Evolutionary conservation across 1,140 invertebrate species (phyloP), one percentile per base, ranked within the genome.

Genomic region (Drusus annulatus): DNA sequence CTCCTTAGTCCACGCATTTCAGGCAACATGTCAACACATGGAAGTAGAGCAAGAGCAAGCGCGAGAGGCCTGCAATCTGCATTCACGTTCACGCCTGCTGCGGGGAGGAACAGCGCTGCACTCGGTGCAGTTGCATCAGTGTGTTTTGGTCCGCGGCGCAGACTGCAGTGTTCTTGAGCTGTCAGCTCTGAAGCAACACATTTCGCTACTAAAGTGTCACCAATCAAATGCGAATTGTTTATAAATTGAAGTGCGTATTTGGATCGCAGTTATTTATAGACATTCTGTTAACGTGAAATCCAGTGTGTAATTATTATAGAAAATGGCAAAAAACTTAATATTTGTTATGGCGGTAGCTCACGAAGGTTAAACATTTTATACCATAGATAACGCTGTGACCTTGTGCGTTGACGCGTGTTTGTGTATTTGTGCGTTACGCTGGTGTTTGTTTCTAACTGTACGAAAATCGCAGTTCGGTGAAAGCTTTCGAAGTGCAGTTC

Each of bases 331-430:
- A 8, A 45, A 45, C 36, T 36, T 36, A 45, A 45, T 45, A 45
- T 17, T n/a, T n/a, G n/a, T n/a, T 68, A 63, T 63, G 25, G 63
- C 19, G 63, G 16, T 45, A 45, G 63, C 31, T 68, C 31, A 45
- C 28, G 60, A 78, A 78, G 76, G 76, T 78, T 78, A 71, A 78
- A 78, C 50, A 21, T 71, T 78, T 78, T 71, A 50, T 65, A 71
- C 76, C 63, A 78, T 78, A 78, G 76, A 78, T 78, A 78, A 78
- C 76, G 76, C 51, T n/a, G 65, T 52, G 76, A 78, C 76, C 76
- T 78, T 78, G 76, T 56, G 76, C 19, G 25, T 58, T 54, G 51
- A 28, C 69, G n/a, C 69, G 21, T 13, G 51, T 74, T 52, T 74
- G 31, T 56, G 51, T 74, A 25, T 6, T 54, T 13, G 45, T 74